phyloP scores from a whole-genome alignment of 2,797 vertebrate genomes.

The Tragelaphus oryx region DNA sequence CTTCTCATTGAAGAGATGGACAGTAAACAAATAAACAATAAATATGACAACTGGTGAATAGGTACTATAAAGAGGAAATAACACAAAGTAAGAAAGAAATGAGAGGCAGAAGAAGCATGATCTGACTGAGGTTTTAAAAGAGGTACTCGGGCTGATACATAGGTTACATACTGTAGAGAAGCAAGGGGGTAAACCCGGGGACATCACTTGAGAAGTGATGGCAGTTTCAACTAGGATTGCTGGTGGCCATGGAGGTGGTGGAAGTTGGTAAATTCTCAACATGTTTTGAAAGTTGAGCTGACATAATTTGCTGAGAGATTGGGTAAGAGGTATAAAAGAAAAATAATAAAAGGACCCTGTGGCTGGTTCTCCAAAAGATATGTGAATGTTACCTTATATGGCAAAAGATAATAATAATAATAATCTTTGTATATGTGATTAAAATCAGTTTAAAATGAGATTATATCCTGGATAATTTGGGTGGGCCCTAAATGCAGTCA shows the following conservation, averaged over 20 bases:
- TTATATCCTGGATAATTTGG: neutral
- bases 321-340: neutral
- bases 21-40: too few relatives aligned
- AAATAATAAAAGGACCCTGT: neutral
- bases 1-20: too few relatives aligned
- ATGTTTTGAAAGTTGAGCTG: neutral
- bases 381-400: neutral
- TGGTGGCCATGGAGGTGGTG: neutral
- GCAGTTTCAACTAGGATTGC: neutral
- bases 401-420: too few relatives aligned
- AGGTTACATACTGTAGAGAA: neutral
- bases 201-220: neutral
- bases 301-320: neutral
- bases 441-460: neutral
- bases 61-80: neutral
- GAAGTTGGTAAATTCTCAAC: neutral
- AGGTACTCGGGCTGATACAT: neutral
- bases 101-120: neutral
- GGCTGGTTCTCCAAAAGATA: neutral
- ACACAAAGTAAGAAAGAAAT: neutral
- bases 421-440: neutral
- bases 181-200: neutral
- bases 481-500: neutral
- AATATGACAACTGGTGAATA: neutral
- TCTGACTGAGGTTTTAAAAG: neutral